Base-by-base conservation (phyloP, 2,797 vertebrate species). In the Sardinella longiceps region DNA sequence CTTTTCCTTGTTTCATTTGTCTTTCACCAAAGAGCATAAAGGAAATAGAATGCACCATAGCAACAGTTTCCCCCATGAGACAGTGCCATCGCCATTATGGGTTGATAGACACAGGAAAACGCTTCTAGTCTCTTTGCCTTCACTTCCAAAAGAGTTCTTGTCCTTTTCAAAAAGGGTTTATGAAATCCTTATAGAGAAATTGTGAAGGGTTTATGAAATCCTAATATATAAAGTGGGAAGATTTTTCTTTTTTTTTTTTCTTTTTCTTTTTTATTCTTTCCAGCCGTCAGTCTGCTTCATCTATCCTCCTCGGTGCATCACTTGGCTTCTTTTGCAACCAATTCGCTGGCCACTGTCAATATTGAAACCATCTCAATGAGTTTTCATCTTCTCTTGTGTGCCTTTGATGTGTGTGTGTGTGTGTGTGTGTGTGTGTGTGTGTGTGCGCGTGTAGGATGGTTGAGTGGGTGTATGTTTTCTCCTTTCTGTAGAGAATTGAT, bases 401-500 rank as follows among this genome's bases (percentile, higher is more conserved):
- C 18, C 53, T 51, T 45, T 51, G 63, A 15, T 60, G 63, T 11
- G 70, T 46, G 9, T 81, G 84, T 80, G 50, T 51, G 58, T 48
- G 39, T 80, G 83, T 80, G 66, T 53, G 46, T 83, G 56, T 81
- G 80, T 81, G 80, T 66, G 43, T 80, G 66, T 74, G 66, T 74
- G 63, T 70, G 63, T 74, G 60, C 33, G 60, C 33, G 60, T 66
- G 5, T 66, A n/a, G 45, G 4, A 46, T 46, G 45, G 1, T n/a
- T 25, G 58, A n/a, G n/a, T 60, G 5, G 33, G 63, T 33, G 11
- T 2, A 15, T 39, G 14, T 74, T 18, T 18, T 43, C 37, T 5
- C 18, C 20, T 23, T 53, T 53, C 18, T 53, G 5, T 9, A 60
- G n/a, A 60, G 6, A 60, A 25, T 25, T 10, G 51, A 25, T n/a